Evolutionary conservation across 2,888 invertebrate genomes (phyloP), one percentile per base, ranked within the genome.

Genomic region (Amblyjoppa fuscipennis): DNA sequence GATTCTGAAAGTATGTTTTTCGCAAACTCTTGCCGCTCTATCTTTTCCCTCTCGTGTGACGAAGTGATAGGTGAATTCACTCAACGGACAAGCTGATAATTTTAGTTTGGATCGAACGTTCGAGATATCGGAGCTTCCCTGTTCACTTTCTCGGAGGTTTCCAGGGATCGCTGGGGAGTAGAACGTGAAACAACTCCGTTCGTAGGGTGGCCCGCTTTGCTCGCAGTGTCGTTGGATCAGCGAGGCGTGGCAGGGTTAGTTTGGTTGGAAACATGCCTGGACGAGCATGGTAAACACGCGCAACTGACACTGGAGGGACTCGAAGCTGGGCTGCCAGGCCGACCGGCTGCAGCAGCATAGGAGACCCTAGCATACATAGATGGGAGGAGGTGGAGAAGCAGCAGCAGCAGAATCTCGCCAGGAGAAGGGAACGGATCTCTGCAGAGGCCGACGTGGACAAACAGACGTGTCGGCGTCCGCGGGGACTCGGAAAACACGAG

Each of bases 211-310:
- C 71, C 49, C 81, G 81, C 78, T 83, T 80, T 80, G 73, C 80
- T 81, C 80, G 45, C 71, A 83, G 77, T 87, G 92, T 91, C 90
- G 90, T 91, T 92, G 92, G 69, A 84, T 87, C 92, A 92, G 87
- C 90, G 91, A 92, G 89, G 92, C 92, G 91, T 92, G 90, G 91
- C 91, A 41, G 84, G 92, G 92, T 92, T 93, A 92, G 93, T 93
- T 93, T 92, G 91, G 93, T 92, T 93, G 92, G 92, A 92, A 92
- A 91, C 92, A 93, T 92, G 93, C 92, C 91, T 91, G 91, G 91
- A 89, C 91, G 91, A 92, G 91, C 93, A 92, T 90, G 89, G 92
- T 91, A 93, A 93, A 93, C 91, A 93, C 91, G 91, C 91, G 91
- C 92, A 92, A 92, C 93, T 93, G 93, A 93, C 92, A 93, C 93